Percentiles rank a stretch among this genome's conserved stretches.
Conservation (phyloP, 2,888 invertebrate genomes). For the Gisinianus flammeolus region DNA sequence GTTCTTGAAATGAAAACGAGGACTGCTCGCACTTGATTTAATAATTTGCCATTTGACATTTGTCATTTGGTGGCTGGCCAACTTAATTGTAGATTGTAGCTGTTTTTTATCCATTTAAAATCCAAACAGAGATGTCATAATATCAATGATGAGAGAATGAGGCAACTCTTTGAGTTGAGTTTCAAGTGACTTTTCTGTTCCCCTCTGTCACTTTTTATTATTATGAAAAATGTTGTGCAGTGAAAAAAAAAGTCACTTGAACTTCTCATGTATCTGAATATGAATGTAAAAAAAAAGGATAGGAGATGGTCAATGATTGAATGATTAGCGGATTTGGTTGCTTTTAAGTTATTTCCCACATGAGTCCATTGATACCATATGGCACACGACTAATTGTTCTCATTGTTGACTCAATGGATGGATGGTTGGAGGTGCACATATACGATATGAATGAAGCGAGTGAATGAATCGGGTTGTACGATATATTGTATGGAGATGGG, state of each 20-base stretch:
- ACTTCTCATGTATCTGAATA: not conserved
- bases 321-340: conserved; percentile 55
- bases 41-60: too few species aligned
- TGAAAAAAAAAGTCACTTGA: not conserved
- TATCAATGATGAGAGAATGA: not conserved
- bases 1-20: too few species aligned
- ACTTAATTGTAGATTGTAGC: not conserved
- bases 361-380: conserved; percentile 56
- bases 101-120: not conserved
- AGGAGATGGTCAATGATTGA: conserved; percentile 47
- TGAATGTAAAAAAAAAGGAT: not conserved
- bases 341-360: conserved; percentile 48
- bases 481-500: conserved; percentile 16
- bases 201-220: not conserved
- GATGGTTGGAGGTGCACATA: not conserved
- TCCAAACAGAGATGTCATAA: not conserved
- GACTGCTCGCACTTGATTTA: too few species aligned
- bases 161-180: not conserved
- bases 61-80: not conserved
- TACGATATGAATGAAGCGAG: not conserved
- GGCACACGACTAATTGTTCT: conserved; percentile 59
- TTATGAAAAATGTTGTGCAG: not conserved
- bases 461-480: not conserved
- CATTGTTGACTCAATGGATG: conserved; percentile 49
- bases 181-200: not conserved